Base-by-base conservation (phyloP, 1,140 invertebrate genomes). In the Propsilocerus akamusi region DNA sequence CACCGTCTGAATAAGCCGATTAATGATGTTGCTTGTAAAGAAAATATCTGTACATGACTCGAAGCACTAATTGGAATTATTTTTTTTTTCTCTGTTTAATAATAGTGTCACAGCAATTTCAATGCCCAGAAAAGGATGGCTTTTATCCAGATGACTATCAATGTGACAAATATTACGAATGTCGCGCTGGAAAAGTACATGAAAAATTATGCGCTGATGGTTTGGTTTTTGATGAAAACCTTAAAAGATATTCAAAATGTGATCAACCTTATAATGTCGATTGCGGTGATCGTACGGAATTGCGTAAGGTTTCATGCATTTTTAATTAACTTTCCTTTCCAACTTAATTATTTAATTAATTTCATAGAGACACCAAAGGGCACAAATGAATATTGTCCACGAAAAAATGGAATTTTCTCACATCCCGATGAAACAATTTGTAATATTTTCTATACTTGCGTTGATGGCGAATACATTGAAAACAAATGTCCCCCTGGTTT, bases 251-350 rank as follows among this genome's bases (percentile, higher is more conserved):
- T 59, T 89, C 88, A 71, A 89, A 89, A 64, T 92, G 87, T 61
- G 87, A 91, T 65, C 84, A 89, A 60, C 81, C 84, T 56, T 89
- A 88, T 74, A 88, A 88, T 56, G 83, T 90, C 7, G 86, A 91
- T 59, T 93, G 87, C 58, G 81, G 81, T 34, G 83, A 86, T 59
- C 76, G 87, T 55, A 76, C 78, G 17, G 82, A 89, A 68, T 69
- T 91, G 49, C 88, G 87, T 92, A 77, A 86, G 86, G 80, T 57
- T 37, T 32, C n/a, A n/a, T n/a, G n/a, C n/a, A n/a, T n/a, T n/a
- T n/a, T n/a, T n/a, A n/a, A n/a, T n/a, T n/a, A n/a, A n/a, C n/a
- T n/a, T n/a, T n/a, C n/a, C n/a, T n/a, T n/a, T n/a, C n/a, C n/a
- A n/a, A n/a, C n/a, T n/a, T n/a, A n/a, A n/a, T n/a, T n/a, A n/a